A percentile compares a stretch with the other conserved stretches of the same genome.
Evolutionary conservation across 2,797 vertebrate species (phyloP).

Genomic region (Sylvilagus floridanus): DNA sequence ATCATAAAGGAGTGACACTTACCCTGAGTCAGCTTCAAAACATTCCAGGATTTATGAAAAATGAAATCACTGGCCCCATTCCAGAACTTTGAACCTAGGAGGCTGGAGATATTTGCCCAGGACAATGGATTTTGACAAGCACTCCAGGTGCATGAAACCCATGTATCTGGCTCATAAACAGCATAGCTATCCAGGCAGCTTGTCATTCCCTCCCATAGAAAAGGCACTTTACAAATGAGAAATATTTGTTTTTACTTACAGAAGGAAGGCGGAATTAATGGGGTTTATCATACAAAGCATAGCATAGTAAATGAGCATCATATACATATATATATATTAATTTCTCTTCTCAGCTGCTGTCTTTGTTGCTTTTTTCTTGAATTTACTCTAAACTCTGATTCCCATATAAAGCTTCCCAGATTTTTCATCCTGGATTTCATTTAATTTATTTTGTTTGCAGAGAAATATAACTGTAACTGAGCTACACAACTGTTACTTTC

Average conservation of each 20-base stretch:
- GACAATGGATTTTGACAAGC: not conserved
- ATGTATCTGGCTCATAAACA: not conserved
- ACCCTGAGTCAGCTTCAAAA: not conserved
- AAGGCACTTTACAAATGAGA: not conserved
- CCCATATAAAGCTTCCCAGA: not conserved
- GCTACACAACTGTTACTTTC: not conserved
- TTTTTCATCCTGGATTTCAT: not conserved
- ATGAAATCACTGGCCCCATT: not conserved
- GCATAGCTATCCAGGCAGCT: not conserved
- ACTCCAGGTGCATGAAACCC: not conserved
- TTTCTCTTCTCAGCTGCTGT: not conserved
- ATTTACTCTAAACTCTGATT: not conserved
- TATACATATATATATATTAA: not conserved
- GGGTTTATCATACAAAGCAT: not conserved
- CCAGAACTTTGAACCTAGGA: not conserved
- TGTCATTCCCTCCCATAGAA: not conserved
- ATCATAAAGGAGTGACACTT: not conserved
- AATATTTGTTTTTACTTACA: not conserved
- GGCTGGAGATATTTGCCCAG: not conserved
- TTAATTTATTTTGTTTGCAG: not conserved
- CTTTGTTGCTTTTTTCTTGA: not conserved
- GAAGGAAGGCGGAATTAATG: not conserved
- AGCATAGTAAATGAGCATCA: not conserved
- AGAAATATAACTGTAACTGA: not conserved
- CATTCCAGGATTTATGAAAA: not conserved